Evolutionary conservation across 1,140 invertebrate species (phyloP).

Genomic region (Lucilia sericata): DNA sequence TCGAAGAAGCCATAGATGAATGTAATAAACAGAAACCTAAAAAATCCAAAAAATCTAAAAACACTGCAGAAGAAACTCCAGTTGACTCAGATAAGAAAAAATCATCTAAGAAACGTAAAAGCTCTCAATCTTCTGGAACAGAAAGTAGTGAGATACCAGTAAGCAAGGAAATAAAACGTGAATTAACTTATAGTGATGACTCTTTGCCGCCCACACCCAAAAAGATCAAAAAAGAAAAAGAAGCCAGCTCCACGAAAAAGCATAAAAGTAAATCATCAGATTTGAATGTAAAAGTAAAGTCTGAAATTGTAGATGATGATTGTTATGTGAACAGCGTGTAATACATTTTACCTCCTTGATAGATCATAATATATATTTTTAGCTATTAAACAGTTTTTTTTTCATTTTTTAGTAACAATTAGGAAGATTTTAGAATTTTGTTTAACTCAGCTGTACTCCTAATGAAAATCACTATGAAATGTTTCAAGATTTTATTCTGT

Average conservation of each 20-base stretch:
- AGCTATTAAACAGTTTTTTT: not conserved
- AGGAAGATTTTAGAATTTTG: too few species aligned
- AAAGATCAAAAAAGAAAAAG: conserved; percentile 35
- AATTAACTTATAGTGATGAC: not conserved
- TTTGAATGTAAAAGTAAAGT: not conserved
- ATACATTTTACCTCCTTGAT: not conserved
- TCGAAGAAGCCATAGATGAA: not conserved
- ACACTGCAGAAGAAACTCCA: not conserved
- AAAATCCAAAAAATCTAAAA: conserved; percentile 21
- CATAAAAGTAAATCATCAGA: not conserved
- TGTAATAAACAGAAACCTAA: conserved; percentile 21
- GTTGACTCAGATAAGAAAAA: not conserved
- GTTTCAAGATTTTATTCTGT: too few species aligned
- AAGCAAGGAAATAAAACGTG: not conserved
- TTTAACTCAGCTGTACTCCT: too few species aligned
- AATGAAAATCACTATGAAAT: too few species aligned
- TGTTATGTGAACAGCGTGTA: not conserved
- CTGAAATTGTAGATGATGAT: not conserved
- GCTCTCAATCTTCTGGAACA: not conserved
- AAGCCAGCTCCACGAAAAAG: not conserved
- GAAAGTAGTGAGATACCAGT: not conserved
- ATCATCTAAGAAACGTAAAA: conserved; percentile 44
- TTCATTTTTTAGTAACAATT: too few species aligned
- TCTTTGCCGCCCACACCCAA: not conserved
- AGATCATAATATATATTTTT: not conserved